These are phyloP conservation scores for Hofmannophila pseudospretella DNA, from an alignment of 2,888 invertebrate species.

Conservation along the genomic window DNA sequence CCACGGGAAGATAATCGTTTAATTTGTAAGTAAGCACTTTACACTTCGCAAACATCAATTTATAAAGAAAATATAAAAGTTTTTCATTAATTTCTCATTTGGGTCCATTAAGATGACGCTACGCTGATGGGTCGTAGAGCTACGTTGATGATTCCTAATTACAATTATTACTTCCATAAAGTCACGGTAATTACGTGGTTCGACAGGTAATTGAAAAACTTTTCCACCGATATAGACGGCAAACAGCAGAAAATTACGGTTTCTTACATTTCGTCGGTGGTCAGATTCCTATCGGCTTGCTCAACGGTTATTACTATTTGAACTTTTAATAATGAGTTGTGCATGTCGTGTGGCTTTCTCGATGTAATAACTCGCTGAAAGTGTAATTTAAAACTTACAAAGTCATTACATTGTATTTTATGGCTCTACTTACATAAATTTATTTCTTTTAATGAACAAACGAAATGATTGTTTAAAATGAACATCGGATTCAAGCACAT, in stretches of 20 bases:
- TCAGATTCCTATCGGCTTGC: slow-evolving; percentile 59
- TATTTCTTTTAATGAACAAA: background rate
- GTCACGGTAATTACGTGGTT: slow-evolving; percentile 48
- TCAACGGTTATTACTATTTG: slow-evolving; percentile 61
- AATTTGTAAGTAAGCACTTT: too few species aligned
- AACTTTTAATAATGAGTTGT: slow-evolving; percentile 63
- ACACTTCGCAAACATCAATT: too few species aligned
- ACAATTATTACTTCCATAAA: slow-evolving; percentile 41
- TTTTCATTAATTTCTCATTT: slow-evolving; percentile 43
- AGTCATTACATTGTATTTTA: slow-evolving; percentile 37
- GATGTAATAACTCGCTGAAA: slow-evolving; percentile 32
- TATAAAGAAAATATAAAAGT: slow-evolving; percentile 2
- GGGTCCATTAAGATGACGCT: slow-evolving; percentile 16
- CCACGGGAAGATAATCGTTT: too few species aligned
- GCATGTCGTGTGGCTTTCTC: slow-evolving; percentile 36
- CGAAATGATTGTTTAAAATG: slow-evolving; percentile 27
- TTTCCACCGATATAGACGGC: slow-evolving; percentile 57
- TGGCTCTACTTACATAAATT: slow-evolving; percentile 7
- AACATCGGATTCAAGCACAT: slow-evolving; percentile 37
- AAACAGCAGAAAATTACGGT: slow-evolving; percentile 62
- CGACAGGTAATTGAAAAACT: slow-evolving; percentile 69
- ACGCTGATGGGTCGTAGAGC: background rate
- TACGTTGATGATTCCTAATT: slow-evolving; percentile 30
- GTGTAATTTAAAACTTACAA: slow-evolving; percentile 52
- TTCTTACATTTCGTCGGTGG: slow-evolving; percentile 51